Evolutionary conservation across 1,140 invertebrate genomes (phyloP), one percentile per base, ranked within the genome.

Genomic region (Melitaea cinxia): DNA sequence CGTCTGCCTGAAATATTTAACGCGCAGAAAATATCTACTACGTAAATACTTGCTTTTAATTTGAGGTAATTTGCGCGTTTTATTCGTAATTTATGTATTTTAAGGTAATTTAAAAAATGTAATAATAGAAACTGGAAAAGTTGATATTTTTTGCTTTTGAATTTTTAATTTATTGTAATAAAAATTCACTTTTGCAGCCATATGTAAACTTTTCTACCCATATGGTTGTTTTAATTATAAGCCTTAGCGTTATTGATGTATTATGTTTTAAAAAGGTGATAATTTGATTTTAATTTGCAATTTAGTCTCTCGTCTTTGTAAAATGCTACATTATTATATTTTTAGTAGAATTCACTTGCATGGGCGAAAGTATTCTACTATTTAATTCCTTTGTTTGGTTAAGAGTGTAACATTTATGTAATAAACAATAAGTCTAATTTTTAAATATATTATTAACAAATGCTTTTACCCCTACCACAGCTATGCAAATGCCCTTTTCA

Each of bases 171-270:
- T 55, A 52, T n/a, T n/a, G n/a, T 62, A 60, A 70, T 72, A 70
- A 59, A 73, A 78, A 68, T 73, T 75, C 70, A 78, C 61, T 78
- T 80, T 78, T 59, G 73, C 67, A 63, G 75, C 68, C 68, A 76
- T 80, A 74, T 77, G 77, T 74, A 70, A 70, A 80, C 66, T 76
- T 70, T 77, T 82, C 61, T 73, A 72, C 78, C 77, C 78, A 85
- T 84, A 85, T 86, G 83, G 81, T 84, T 70, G 72, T 77, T 65
- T 80, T 88, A 85, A 77, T 72, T 77, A 65, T 88, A 88, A 89
- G 84, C 77, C 80, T 85, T 91, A 88, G 83, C 73, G 83, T 76
- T 81, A 82, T 85, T 85, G 79, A 83, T 86, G 82, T 87, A 83
- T 83, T 87, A 82, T 83, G 74, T 86, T 85, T 72, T 75, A 15